A percentile compares a stretch with the other conserved stretches of the same genome.
Evolutionary conservation across 2,113 vertebrate species (phyloP).

Genomic region (Pionites leucogaster): DNA sequence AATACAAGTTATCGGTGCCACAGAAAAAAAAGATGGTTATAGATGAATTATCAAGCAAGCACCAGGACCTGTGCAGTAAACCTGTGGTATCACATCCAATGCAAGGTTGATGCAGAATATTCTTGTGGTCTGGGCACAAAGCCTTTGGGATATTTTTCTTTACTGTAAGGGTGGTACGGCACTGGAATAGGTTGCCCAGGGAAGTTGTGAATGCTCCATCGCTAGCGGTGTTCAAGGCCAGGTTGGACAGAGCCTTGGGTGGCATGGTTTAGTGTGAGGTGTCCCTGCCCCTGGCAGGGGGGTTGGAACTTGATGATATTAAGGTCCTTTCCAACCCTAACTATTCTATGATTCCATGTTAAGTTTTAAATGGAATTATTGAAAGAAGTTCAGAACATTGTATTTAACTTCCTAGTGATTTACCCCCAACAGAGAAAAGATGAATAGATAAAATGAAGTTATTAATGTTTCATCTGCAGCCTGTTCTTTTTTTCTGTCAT

Average conservation of each 20-base stretch:
- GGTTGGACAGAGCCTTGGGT: too few species aligned
- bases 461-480: conserved; percentile 1
- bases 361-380: neutral
- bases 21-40: neutral
- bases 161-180: too few species aligned
- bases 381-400: neutral
- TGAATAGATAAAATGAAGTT: neutral
- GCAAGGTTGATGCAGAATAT: neutral
- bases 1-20: neutral
- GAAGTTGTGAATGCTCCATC: too few species aligned
- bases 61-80: neutral
- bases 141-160: neutral
- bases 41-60: neutral
- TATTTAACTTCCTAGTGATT: neutral
- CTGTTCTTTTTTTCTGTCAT: neutral
- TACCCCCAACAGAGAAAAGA: neutral
- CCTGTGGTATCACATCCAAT: neutral
- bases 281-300: too few species aligned
- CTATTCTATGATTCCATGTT: neutral
- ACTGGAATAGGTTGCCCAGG: too few species aligned
- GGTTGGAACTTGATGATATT: too few species aligned
- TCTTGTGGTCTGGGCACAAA: neutral
- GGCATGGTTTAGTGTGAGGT: too few species aligned
- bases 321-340: too few species aligned
- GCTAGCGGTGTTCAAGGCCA: too few species aligned